Percentiles rank a stretch among this genome's conserved stretches.
Conservation (phyloP, 2,113 vertebrate genomes). For the Myrmophylax atrothorax region DNA sequence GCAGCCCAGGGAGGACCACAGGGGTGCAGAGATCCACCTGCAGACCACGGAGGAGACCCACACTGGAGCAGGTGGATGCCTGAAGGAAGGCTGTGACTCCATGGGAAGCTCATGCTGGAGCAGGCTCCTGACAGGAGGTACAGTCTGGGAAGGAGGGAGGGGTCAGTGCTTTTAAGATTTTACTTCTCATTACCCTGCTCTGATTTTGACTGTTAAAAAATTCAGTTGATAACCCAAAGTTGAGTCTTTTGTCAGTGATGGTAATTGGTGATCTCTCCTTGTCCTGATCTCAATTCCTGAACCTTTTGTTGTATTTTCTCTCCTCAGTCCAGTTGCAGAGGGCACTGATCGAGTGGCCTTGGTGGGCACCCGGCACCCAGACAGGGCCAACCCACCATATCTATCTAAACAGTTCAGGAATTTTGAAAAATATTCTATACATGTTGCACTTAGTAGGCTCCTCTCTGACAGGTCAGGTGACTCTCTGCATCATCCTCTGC, state of each 20-base stretch:
- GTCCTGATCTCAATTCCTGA: not conserved
- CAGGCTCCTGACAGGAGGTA: not conserved
- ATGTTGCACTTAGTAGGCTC: slow-evolving; percentile 96
- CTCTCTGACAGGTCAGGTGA: slow-evolving; percentile 97
- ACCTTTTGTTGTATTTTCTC: not conserved
- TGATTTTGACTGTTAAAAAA: not conserved
- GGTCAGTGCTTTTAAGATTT: not conserved
- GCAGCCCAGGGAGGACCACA: not conserved
- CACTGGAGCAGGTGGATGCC: not conserved
- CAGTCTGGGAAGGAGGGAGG: not conserved
- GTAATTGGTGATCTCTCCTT: not conserved
- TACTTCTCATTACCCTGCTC: not conserved
- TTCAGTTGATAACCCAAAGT: not conserved
- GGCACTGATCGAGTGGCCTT: not conserved
- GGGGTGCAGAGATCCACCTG: not conserved
- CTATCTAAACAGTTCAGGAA: slow-evolving; percentile 76
- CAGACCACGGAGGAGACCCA: not conserved
- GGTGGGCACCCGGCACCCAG: not conserved
- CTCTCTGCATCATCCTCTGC: slow-evolving; percentile 95
- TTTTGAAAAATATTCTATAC: slow-evolving; percentile 93
- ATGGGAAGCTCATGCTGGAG: not conserved
- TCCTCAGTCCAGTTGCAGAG: not conserved
- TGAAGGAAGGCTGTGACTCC: not conserved
- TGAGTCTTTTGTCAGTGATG: not conserved
- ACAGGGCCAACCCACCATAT: not conserved